These are phyloP conservation scores for Lycia hirtaria DNA, from an alignment of 2,888 invertebrate species.

Conservation along the genomic window DNA sequence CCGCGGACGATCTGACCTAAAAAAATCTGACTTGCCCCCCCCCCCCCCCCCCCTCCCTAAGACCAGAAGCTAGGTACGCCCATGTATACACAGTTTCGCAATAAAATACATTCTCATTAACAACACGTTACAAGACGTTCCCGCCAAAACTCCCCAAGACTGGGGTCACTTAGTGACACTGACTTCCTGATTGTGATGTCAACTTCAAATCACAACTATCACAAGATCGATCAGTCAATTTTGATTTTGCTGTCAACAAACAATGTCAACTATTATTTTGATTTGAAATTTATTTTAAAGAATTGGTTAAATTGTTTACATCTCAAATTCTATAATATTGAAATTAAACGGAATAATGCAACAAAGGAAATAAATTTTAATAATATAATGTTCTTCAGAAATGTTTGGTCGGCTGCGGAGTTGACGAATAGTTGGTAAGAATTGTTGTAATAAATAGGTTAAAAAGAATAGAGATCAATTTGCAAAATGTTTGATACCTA, in stretches of 20 bases:
- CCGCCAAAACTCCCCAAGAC: no score
- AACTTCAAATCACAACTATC: no score
- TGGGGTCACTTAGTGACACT: no score
- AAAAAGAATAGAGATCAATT: not conserved
- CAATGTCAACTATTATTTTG: constrained; percentile 27
- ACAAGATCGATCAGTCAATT: no score
- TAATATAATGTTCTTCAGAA: constrained; percentile 74
- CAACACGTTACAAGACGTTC: no score
- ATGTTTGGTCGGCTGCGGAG: constrained; percentile 70
- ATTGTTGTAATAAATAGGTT: constrained; percentile 25
- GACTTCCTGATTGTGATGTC: no score
- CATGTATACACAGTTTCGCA: no score
- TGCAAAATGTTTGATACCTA: constrained; percentile 35
- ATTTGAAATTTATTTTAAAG: constrained; percentile 47
- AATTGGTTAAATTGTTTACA: constrained; percentile 19
- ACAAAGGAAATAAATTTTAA: constrained; percentile 46
- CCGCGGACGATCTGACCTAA: no score
- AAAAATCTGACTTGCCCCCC: no score
- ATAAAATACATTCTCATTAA: no score
- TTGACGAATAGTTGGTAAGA: constrained; percentile 69
- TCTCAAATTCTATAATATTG: constrained; percentile 4
- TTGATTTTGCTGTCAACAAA: not conserved
- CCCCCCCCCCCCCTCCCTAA: no score
- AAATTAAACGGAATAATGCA: constrained; percentile 56
- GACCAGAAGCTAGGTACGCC: no score